Evolutionary conservation across 2,797 vertebrate genomes (phyloP), one percentile per base, ranked within the genome.

Genomic region (Netta rufina): DNA sequence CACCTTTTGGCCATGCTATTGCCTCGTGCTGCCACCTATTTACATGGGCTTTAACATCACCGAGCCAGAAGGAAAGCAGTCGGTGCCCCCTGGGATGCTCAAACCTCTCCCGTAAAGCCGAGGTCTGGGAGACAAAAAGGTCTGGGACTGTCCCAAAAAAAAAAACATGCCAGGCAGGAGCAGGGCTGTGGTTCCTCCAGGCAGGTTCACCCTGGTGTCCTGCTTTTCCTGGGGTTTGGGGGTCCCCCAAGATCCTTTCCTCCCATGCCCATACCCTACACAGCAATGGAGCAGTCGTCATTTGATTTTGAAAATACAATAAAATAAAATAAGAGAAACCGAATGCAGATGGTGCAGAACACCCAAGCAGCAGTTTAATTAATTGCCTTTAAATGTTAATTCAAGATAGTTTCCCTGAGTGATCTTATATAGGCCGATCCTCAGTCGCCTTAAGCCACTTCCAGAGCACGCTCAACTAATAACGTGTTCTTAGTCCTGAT

Each of bases 381-480:
- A 89, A 93, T 82, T 95, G 83, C 74, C 43, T 94, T 85, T 82
- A 86, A 90, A 87, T 47, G 62, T 84, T 88, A 90, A 82, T 96
- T 82, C 74, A 64, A 41, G 93, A 51, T 56, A 79, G 51, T 92
- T 95, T 95, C 80, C 62, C 60, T 90, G 83, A 73, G 67, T 84
- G 90, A 91, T 91, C 54, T 67, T 53, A 11, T 2, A 36, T 0
- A 84, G 90, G 57, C 88, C 90, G 87, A 87, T 82, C 81, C 74
- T 90, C 78, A 25, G n/a, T 75, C 84, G 90, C 90, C 85, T 83
- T 77, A 90, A 96, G 90, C 90, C 93, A 81, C 87, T 75, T 81
- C 38, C 76, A 66, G 49, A 83, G 24, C 0, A 3, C 7, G n/a
- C 64, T 84, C 75, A 77, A 8, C 69, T n/a, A 77, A 57, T 49